Evolutionary conservation across 2,797 vertebrate genomes (phyloP), one percentile per base, ranked within the genome.

Genomic region (Peromyscus melanophrys): DNA sequence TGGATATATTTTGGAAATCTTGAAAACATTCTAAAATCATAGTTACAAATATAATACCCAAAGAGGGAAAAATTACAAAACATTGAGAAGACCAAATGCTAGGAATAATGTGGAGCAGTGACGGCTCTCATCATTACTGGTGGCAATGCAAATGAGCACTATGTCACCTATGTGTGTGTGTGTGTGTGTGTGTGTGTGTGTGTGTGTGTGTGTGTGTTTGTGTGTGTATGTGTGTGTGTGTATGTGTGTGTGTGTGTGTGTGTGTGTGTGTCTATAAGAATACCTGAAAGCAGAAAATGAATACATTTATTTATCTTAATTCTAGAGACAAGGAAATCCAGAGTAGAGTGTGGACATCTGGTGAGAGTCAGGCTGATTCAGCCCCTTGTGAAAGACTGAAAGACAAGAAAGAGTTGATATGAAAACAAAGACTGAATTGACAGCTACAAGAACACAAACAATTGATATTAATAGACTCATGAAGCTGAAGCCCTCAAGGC

Each of bases 1-100:
- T 29, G 83, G 3, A 73, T 23, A 0, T 57, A 71, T 9, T 84
- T 94, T 86, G 43, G 25, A 71, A 93, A 46, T 1, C 27, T 78
- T 55, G 21, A 94, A 86, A 90, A 9, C 5, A 61, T 29, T 89
- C 2, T 1, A 52, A 90, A 82, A 34, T 67, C 29, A 43, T 40
- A 43, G 0, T 75, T 94, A 34, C 73, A 96, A 85, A 57, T 2
- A 59, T 80, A 95, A 80, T 31, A 67, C 12, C 25, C 65, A 80
- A 27, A 87, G 52, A 49, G 34, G 29, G 76, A n/a, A 89, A 80
- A 81, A 91, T 87, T 69, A 16, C 37, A 80, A 75, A 89, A 73
- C 21, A 89, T 2, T 34, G 9, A n/a, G 11, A 43, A 52, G 6
- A 40, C 10, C 52, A 92, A 76, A 75, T 75, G 2, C 55, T 94